Conservation (phyloP, 1,140 invertebrate genomes). For the Hydropsyche tenuis region DNA sequence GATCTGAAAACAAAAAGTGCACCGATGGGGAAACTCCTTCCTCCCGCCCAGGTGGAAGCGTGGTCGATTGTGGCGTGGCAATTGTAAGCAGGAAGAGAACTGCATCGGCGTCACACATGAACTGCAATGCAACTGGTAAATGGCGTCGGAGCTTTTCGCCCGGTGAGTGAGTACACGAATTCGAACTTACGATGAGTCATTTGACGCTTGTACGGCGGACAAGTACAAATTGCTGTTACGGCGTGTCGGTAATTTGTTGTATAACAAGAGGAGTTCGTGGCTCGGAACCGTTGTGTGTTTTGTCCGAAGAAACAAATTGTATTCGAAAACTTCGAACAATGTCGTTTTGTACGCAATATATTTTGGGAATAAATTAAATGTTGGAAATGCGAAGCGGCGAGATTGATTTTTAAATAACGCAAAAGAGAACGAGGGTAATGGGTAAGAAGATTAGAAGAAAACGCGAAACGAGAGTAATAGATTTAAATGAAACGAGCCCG, state of each 20-base stretch:
- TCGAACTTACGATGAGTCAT: slow-evolving; percentile 16
- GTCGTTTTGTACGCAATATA: too few relatives aligned
- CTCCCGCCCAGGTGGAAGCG: not conserved
- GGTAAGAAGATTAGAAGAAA: slow-evolving; percentile 9
- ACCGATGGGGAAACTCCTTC: slow-evolving; percentile 3
- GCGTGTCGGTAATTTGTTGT: not conserved
- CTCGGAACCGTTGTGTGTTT: too few relatives aligned
- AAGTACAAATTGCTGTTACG: slow-evolving; percentile 1
- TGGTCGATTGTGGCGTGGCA: not conserved
- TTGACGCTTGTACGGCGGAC: not conserved
- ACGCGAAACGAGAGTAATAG: slow-evolving; percentile 17
- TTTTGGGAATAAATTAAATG: too few relatives aligned
- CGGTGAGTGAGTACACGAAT: too few relatives aligned
- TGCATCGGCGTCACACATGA: not conserved
- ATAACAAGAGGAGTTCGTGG: not conserved
- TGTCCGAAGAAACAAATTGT: too few relatives aligned
- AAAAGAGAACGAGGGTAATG: slow-evolving; percentile 11
- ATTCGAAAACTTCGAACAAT: too few relatives aligned
- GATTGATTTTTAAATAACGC: slow-evolving; percentile 3
- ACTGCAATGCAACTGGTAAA: not conserved
- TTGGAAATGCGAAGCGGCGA: too few relatives aligned
- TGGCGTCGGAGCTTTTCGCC: too few relatives aligned
- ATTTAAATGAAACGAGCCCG: slow-evolving; percentile 18
- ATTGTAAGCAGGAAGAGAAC: not conserved
- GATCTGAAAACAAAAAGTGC: slow-evolving; percentile 12